Evolutionary conservation across 2,113 vertebrate genomes (phyloP).

Genomic region (Eptesicus fuscus): DNA sequence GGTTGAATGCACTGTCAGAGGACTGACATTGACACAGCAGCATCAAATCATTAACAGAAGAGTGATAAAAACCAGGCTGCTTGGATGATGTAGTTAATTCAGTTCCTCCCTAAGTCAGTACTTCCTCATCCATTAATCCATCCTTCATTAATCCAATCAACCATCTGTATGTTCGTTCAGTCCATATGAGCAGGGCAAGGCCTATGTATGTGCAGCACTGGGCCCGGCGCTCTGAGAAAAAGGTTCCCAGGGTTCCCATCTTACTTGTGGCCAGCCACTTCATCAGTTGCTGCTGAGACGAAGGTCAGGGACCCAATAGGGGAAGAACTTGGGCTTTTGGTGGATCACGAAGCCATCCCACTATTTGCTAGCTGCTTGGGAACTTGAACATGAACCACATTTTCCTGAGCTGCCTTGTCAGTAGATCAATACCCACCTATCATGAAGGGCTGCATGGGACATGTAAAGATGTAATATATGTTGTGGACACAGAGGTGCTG

Average conservation of each 20-base stretch:
- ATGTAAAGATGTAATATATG: not conserved
- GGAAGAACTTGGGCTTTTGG: not conserved
- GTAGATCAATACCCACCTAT: not conserved
- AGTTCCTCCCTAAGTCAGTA: not conserved
- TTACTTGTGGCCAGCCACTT: not conserved
- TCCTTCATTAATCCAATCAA: not conserved
- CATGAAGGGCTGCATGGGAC: not conserved
- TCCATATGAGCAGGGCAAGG: not conserved
- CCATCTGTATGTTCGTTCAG: not conserved
- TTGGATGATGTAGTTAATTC: not conserved
- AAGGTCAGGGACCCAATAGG: not conserved
- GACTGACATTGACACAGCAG: not conserved
- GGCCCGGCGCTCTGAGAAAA: not conserved
- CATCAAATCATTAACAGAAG: not conserved
- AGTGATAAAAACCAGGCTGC: not conserved
- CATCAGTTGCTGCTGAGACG: not conserved
- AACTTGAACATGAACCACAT: not conserved
- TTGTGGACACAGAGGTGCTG: not conserved
- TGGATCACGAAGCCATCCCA: not conserved
- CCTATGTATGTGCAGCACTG: not conserved
- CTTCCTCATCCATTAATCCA: not conserved
- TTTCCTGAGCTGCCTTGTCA: not conserved
- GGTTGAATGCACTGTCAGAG: not conserved
- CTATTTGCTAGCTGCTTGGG: not conserved
- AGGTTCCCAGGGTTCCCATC: not conserved